Conservation (phyloP, 1,140 invertebrate species). For the Caenorhabditis brenneri region DNA sequence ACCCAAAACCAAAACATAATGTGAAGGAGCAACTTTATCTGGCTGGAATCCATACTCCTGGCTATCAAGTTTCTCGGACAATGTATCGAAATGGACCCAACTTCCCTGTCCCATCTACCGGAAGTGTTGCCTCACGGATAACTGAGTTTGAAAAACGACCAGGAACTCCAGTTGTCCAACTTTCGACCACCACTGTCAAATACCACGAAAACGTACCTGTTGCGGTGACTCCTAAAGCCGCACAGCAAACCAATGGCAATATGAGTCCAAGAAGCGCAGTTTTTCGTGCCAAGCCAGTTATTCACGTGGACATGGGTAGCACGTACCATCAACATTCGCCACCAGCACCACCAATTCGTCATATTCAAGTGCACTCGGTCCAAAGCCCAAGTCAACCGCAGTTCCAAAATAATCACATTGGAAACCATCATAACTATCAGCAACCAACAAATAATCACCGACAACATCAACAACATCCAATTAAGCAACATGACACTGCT, state of each 20-base stretch:
- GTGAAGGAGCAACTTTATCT: constrained; percentile 61
- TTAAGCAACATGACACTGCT: constrained; percentile 27
- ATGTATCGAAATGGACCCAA: constrained; percentile 33
- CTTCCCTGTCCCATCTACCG: constrained; percentile 56
- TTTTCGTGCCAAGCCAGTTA: constrained; percentile 60
- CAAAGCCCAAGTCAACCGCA: neutral
- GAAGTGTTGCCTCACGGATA: constrained; percentile 60
- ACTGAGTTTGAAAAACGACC: constrained; percentile 62
- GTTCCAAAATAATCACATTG: neutral
- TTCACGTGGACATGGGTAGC: constrained; percentile 58
- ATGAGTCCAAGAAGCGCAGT: constrained; percentile 61
- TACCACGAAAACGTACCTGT: constrained; percentile 19
- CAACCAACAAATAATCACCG: neutral
- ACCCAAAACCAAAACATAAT: constrained; percentile 63
- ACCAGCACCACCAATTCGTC: neutral
- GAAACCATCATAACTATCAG: neutral
- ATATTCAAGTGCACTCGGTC: constrained; percentile 3
- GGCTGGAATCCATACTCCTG: constrained; percentile 52
- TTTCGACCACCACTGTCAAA: constrained; percentile 44
- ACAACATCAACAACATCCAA: constrained; percentile 19
- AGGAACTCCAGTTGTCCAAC: constrained; percentile 58
- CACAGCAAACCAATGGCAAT: constrained; percentile 43
- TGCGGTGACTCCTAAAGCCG: constrained; percentile 19
- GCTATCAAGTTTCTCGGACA: constrained; percentile 23
- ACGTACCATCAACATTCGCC: constrained; percentile 1